These are phyloP conservation scores for Parauchenoglanis ngamensis DNA, from an alignment of 2,797 vertebrate species.

Conservation along the genomic window DNA sequence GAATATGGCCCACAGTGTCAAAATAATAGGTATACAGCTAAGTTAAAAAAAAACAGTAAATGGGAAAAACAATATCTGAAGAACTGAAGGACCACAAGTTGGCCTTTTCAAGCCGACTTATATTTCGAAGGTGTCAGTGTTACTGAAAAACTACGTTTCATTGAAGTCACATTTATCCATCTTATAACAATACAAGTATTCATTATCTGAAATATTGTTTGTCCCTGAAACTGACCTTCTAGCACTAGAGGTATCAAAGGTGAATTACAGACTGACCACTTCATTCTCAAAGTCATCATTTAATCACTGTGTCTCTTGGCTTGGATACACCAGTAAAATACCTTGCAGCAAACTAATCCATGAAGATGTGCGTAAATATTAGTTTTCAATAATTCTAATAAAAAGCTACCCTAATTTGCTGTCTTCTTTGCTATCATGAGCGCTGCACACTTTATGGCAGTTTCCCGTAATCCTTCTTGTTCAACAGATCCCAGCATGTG, in stretches of 20 bases:
- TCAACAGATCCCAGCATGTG: not conserved
- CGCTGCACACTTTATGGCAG: not conserved
- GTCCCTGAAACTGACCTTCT: not conserved
- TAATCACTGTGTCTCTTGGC: slow-evolving; percentile 33
- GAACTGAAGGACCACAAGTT: not conserved
- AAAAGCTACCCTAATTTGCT: not conserved
- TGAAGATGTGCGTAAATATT: not conserved
- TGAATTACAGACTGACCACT: slow-evolving; percentile 21
- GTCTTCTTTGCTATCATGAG: not conserved
- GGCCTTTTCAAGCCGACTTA: slow-evolving; percentile 35
- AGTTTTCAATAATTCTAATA: not conserved
- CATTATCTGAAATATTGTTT: not conserved
- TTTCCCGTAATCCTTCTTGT: not conserved
- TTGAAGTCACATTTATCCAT: slow-evolving; percentile 1
- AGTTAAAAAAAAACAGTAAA: not conserved
- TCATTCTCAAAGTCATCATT: slow-evolving; percentile 30
- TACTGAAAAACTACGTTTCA: not conserved
- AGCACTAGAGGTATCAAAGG: not conserved
- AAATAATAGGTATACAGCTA: not conserved
- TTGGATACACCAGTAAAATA: slow-evolving; percentile 18
- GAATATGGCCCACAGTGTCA: slow-evolving; percentile 13
- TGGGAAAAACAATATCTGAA: not conserved
- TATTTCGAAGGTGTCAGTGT: slow-evolving; percentile 3
- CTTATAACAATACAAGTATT: not conserved
- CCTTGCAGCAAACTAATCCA: not conserved